Percentiles rank a stretch among this genome's conserved stretches.
Conservation (phyloP, 2,888 invertebrate genomes). For the Abrostola tripartita region DNA sequence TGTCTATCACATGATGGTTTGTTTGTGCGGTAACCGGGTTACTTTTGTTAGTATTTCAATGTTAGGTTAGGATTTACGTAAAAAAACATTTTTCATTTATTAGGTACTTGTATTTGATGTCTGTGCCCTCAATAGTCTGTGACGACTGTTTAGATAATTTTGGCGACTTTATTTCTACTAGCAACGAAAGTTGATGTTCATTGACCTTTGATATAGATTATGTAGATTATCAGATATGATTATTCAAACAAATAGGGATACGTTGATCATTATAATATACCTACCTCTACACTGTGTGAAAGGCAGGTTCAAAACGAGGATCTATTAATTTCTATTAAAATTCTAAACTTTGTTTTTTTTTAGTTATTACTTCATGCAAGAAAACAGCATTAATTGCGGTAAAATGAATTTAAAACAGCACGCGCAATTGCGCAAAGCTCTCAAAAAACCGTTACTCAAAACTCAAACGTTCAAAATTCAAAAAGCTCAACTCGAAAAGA, state of each 20-base stretch:
- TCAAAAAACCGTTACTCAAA: background rate
- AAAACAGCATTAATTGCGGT: too few species aligned
- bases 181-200: slow-evolving; percentile 6
- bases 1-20: slow-evolving; percentile 36
- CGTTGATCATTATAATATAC: too few species aligned
- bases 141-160: slow-evolving; percentile 19
- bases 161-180: slow-evolving; percentile 1
- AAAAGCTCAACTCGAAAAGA: background rate
- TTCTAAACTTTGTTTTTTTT: too few species aligned
- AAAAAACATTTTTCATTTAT: slow-evolving; percentile 11
- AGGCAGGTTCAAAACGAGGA: too few species aligned
- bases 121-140: slow-evolving; percentile 16
- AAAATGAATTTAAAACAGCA: too few species aligned
- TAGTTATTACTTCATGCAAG: too few species aligned
- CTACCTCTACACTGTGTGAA: too few species aligned
- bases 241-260: background rate
- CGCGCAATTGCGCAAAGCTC: background rate
- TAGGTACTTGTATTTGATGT: slow-evolving; percentile 21
- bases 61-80: slow-evolving; percentile 19
- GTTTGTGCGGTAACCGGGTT: slow-evolving; percentile 44
- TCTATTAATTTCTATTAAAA: too few species aligned
- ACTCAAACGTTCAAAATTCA: background rate
- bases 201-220: slow-evolving; percentile 1
- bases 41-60: slow-evolving; percentile 39
- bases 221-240: background rate